phyloP scores from a whole-genome alignment of 2,797 vertebrate genomes.

The Lagocephalus sceleratus region DNA sequence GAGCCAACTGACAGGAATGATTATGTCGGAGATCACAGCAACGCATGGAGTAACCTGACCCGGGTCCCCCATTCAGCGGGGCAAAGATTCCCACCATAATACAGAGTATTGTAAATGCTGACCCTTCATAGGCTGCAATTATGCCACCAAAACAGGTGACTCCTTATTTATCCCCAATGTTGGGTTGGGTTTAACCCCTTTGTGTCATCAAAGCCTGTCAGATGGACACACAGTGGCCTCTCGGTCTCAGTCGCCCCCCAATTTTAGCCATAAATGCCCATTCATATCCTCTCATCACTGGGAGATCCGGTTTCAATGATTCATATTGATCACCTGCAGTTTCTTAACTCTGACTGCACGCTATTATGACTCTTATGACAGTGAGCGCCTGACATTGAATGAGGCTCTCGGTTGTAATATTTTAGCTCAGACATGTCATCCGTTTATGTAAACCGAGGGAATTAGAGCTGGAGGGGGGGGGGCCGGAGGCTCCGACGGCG shows the following conservation, averaged over 20 bases:
- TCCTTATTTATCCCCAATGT: conserved; percentile 67
- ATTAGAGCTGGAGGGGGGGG: background rate
- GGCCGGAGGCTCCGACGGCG: conserved; percentile 20
- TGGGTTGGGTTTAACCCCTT: conserved; percentile 77
- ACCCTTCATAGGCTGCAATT: conserved; percentile 77
- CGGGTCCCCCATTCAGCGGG: conserved; percentile 67
- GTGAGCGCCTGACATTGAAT: background rate
- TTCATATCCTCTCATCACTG: conserved; percentile 62
- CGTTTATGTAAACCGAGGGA: conserved; percentile 25
- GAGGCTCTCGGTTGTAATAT: conserved; percentile 4
- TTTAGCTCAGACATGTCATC: conserved; percentile 12
- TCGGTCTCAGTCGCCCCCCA: conserved; percentile 50
- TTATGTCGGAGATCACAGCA: conserved; percentile 84
- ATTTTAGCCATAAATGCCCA: conserved; percentile 73
- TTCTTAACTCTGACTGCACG: background rate
- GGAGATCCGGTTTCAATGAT: conserved; percentile 66
- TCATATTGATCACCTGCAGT: conserved; percentile 45
- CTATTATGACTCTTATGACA: no score
- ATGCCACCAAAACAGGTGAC: conserved; percentile 79
- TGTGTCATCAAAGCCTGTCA: conserved; percentile 78
- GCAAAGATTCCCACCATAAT: conserved; percentile 87
- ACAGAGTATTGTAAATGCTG: conserved; percentile 78
- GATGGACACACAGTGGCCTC: conserved; percentile 63
- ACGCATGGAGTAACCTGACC: conserved; percentile 84
- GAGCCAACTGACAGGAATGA: conserved; percentile 88